Base-by-base conservation (phyloP, 53 echinoderm and acorn worm genomes). In the Henricia sp. region DNA sequence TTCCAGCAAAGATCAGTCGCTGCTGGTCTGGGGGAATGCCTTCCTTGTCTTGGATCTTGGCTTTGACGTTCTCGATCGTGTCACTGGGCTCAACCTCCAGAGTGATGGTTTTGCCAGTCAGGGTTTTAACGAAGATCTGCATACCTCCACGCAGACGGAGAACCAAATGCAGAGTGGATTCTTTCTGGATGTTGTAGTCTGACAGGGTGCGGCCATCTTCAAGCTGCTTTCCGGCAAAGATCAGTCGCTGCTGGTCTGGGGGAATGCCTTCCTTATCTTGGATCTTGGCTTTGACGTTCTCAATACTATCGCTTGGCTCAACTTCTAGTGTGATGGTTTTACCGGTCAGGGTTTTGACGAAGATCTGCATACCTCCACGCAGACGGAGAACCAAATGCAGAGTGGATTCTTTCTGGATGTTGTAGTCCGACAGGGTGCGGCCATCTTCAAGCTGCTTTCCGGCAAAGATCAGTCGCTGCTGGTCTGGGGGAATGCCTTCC, bases 81-180 rank as follows among this genome's bases (percentile, higher is more conserved):
- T 92, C 92, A 56, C 85, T 89, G 50, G 92, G 92, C 73, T 92
- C 92, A 46, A 89, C 92, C 83, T 89, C 89, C 25, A 92, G 89
- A 8, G 92, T 92, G 86, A 89, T 92, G 66, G 90, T 90, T 53
- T 93, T 93, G 71, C 93, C 93, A 34, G 93, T 93, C 33, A 93
- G 90, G 70, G 93, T 93, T 35, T 93, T 93, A 83, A 93, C 93
- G 74, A 93, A 93, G 93, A 93, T 93, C 87, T 93, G 93, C 93
- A 93, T 93, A 87, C 93, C 93, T 52, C 93, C 93, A 69, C 93
- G 93, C 29, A 90, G 93, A 78, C 93, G 88, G 27, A 93, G 84
- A 42, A 86, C 90, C 33, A 93, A 82, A 67, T 93, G 93, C 24
- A 93, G 90, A n/a, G 93, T 93, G 14, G 92, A 91, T 12, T 91